phyloP scores from a whole-genome alignment of 2,888 invertebrate genomes.

The Drosophila colorata region DNA sequence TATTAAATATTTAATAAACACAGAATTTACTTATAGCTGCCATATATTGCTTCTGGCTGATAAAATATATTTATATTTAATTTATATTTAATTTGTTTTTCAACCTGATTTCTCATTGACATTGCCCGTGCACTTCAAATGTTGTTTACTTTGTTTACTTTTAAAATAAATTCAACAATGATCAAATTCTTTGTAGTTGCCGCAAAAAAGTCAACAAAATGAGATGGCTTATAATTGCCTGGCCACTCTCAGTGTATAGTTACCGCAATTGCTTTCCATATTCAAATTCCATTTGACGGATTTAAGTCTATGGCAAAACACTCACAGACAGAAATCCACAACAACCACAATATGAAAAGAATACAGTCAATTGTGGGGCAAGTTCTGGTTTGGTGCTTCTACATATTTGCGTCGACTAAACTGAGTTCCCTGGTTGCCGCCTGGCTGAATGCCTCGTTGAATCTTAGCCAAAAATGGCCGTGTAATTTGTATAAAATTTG shows the following conservation, averaged over 20 bases:
- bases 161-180: constrained; percentile 10
- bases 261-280: constrained; percentile 60
- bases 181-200: constrained; percentile 9
- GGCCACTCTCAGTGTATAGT: constrained; percentile 28
- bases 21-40: neutral
- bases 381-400: constrained; percentile 1
- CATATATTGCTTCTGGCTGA: constrained; percentile 7
- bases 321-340: constrained; percentile 20
- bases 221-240: constrained; percentile 46
- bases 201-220: constrained; percentile 32
- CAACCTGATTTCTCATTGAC: neutral
- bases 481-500: constrained; percentile 73
- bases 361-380: constrained; percentile 14
- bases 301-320: constrained; percentile 26
- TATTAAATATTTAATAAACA: neutral
- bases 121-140: constrained; percentile 2
- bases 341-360: constrained; percentile 3
- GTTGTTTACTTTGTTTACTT: constrained; percentile 24
- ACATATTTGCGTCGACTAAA: constrained; percentile 9
- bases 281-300: constrained; percentile 58
- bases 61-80: constrained; percentile 13
- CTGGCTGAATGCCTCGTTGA: constrained; percentile 65
- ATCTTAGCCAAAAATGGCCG: constrained; percentile 68
- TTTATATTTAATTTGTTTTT: constrained; percentile 15
- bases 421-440: constrained; percentile 9